Evolutionary conservation across 2,888 invertebrate species (phyloP).

Genomic region (Oxycera nigricornis): DNA sequence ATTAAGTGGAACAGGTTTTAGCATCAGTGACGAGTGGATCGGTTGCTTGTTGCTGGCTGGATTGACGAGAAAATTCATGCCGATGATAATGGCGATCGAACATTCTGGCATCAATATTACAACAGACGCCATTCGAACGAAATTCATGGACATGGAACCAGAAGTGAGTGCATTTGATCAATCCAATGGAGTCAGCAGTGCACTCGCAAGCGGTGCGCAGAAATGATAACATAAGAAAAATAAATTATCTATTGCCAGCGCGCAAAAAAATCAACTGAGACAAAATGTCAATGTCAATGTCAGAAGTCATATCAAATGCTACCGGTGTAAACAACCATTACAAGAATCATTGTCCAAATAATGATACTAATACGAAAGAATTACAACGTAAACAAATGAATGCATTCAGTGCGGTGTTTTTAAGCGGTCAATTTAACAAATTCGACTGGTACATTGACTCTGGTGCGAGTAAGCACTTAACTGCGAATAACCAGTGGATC

Average conservation of each 20-base stretch:
- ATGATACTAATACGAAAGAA: slow-evolving; percentile 26
- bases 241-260: too few species aligned
- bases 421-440: neutral
- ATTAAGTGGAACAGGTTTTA: slow-evolving; percentile 38
- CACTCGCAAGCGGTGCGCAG: too few species aligned
- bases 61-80: slow-evolving; percentile 43
- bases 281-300: neutral
- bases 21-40: slow-evolving; percentile 44
- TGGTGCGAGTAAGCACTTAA: neutral
- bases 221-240: too few species aligned
- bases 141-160: neutral
- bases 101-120: slow-evolving; percentile 41
- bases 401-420: neutral
- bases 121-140: neutral
- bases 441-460: neutral
- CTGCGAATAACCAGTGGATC: neutral
- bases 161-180: neutral
- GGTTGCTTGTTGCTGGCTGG: slow-evolving; percentile 44
- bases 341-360: slow-evolving; percentile 36
- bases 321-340: slow-evolving; percentile 46
- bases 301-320: slow-evolving; percentile 39
- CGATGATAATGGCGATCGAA: slow-evolving; percentile 48
- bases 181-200: too few species aligned
- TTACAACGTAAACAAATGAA: slow-evolving; percentile 3
- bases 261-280: too few species aligned